Base-by-base conservation (phyloP, 1,140 invertebrate species). In the Metopolophium dirhodum region DNA sequence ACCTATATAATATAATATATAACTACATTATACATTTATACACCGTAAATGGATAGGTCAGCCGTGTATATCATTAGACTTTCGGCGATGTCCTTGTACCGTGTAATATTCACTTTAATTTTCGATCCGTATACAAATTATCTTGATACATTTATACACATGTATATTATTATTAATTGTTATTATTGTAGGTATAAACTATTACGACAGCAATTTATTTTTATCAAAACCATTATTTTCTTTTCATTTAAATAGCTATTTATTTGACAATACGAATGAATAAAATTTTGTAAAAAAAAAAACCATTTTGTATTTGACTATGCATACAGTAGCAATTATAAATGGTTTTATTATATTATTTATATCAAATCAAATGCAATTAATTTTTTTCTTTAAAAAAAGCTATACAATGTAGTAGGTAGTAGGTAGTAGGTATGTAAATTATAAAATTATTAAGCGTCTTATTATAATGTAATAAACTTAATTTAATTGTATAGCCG, bases 41-140 rank as follows among this genome's bases (percentile, higher is more conserved):
- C 8, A 35, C 30, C 11, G 30, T n/a, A 77, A 68, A 68, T 68
- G 30, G 30, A 68, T 68, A 18, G 30, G n/a, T 77, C 14, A 77
- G n/a, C 30, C 18, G 61, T 35, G 61, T 68, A 68, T 68, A 68
- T n/a, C 61, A 77, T 77, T 77, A 68, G 30, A 77, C 14, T 35
- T 20, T 7, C 30, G 14, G 6, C n/a, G 30, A 77, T 77, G 14
- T 77, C 61, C n/a, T n/a, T 77, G 30, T n/a, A n/a, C 61, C 14
- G 61, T 77, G 61, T 77, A 77, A 77, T n/a, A 77, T 77, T n/a
- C 61, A 77, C 61, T 77, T 77, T 77, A n/a, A 77, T 77, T 77
- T 77, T 77, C 30, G 61, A 77, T n/a, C 0, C 11, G 1, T 18
- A 14, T 77, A 35, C 14, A 18, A 18, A 77, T 68, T 68, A n/a